Evolutionary conservation across 35 echinoderm and acorn worm species (phyloP).

Genomic region (Stichopus chloronotus): DNA sequence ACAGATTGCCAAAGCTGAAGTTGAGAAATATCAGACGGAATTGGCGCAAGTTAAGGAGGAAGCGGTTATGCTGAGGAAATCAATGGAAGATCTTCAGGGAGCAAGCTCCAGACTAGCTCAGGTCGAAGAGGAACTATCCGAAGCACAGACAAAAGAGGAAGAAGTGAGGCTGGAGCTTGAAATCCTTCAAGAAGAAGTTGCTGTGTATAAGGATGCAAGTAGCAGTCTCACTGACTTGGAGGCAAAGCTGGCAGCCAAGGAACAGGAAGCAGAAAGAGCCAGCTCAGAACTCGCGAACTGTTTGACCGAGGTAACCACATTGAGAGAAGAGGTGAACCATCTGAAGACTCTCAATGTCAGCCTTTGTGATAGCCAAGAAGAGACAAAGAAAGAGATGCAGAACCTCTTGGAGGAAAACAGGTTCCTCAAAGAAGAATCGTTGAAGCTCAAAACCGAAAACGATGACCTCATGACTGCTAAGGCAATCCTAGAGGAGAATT

Average conservation of each 20-base stretch:
- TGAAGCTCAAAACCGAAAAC: not conserved
- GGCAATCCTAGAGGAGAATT: not conserved
- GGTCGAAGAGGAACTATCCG: not conserved
- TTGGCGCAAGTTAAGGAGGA: not conserved
- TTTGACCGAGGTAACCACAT: not conserved
- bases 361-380: not conserved
- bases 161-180: not conserved
- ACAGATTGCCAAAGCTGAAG: not conserved
- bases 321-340: not conserved
- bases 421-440: not conserved
- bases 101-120: not conserved
- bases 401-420: not conserved
- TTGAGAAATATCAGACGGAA: not conserved
- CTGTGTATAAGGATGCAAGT: not conserved
- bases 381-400: not conserved
- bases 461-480: not conserved
- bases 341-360: not conserved
- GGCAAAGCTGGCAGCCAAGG: not conserved
- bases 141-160: not conserved
- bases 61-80: not conserved
- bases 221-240: not conserved
- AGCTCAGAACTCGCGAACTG: not conserved
- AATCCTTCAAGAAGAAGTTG: not conserved
- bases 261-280: not conserved
- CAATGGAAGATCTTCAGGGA: not conserved